These are phyloP conservation scores for Imbricaverruca yamaguchii DNA, from an alignment of 2,888 invertebrate genomes.

Conservation along the genomic window DNA sequence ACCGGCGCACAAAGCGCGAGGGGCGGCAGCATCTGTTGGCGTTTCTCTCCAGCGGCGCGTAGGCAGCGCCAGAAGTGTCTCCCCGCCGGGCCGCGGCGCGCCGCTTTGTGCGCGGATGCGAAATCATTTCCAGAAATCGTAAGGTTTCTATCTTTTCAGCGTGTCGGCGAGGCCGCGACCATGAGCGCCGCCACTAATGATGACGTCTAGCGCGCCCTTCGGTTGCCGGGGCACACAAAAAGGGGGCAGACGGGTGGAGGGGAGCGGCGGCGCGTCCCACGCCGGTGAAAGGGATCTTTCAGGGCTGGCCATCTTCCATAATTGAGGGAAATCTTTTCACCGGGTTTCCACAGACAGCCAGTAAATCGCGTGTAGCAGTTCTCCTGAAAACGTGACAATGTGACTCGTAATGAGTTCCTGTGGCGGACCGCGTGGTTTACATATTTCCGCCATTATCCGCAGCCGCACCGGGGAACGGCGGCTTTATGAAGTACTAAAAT, in stretches of 20 bases:
- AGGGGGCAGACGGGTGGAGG: not conserved
- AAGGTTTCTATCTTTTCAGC: constrained; percentile 21
- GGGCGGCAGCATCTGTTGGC: too few relatives aligned
- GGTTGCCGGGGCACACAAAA: not conserved
- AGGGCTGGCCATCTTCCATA: constrained; percentile 12
- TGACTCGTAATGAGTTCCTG: constrained; percentile 1
- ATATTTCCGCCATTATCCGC: constrained; percentile 13
- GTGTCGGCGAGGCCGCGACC: not conserved
- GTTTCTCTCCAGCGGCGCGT: too few relatives aligned
- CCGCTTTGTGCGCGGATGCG: not conserved
- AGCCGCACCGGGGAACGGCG: not conserved
- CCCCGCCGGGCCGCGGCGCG: too few relatives aligned
- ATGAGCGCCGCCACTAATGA: not conserved
- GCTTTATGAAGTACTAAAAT: constrained; percentile 10
- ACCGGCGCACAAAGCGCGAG: too few relatives aligned
- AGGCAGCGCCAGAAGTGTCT: too few relatives aligned
- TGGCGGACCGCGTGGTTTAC: not conserved
- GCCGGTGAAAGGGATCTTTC: constrained; percentile 16
- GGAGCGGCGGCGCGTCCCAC: not conserved
- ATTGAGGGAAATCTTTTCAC: constrained; percentile 19
- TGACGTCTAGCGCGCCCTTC: constrained; percentile 4
- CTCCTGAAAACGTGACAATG: constrained; percentile 18
- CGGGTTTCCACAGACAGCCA: not conserved
- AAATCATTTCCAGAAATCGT: constrained; percentile 22
- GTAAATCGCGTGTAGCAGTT: constrained; percentile 17